A percentile compares a stretch with the other conserved stretches of the same genome.
Evolutionary conservation across 2,888 invertebrate genomes (phyloP).

Genomic region (Gerris lacustris): DNA sequence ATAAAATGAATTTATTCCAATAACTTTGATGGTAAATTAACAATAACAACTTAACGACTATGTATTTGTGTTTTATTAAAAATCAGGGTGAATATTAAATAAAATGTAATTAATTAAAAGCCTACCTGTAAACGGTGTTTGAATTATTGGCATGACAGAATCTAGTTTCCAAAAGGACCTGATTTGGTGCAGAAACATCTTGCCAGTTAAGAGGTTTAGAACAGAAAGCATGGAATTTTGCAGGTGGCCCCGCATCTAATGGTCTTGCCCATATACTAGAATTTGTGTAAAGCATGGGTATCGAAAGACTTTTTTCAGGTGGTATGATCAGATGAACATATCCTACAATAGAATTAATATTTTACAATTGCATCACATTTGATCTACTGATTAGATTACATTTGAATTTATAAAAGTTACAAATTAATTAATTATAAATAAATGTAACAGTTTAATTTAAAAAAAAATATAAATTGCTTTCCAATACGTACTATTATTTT

Average conservation of each 20-base stretch:
- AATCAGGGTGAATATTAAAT: no score
- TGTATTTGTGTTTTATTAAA: no score
- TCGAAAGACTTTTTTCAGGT: slow-evolving; percentile 38
- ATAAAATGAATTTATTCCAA: no score
- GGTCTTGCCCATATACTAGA: slow-evolving; percentile 66
- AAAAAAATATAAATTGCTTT: not conserved
- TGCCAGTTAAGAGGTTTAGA: slow-evolving; percentile 50
- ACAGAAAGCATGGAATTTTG: slow-evolving; percentile 41
- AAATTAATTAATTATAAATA: not conserved
- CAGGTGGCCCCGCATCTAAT: slow-evolving; percentile 37
- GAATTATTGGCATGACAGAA: slow-evolving; percentile 38
- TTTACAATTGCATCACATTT: not conserved
- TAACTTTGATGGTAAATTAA: no score
- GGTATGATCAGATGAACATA: slow-evolving; percentile 26
- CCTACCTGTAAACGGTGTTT: slow-evolving; percentile 40
- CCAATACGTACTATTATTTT: slow-evolving; percentile 36
- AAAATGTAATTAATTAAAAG: not conserved
- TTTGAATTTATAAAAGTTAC: slow-evolving; percentile 7
- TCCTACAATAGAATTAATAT: slow-evolving; percentile 27
- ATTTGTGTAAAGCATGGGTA: slow-evolving; percentile 64
- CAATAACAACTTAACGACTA: no score
- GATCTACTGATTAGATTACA: not conserved
- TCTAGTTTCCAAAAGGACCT: slow-evolving; percentile 37
- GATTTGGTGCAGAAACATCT: slow-evolving; percentile 42
- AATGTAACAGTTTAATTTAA: not conserved